Base-by-base conservation (phyloP, 2,888 invertebrate genomes). In the Himalopsyche tibetana region DNA sequence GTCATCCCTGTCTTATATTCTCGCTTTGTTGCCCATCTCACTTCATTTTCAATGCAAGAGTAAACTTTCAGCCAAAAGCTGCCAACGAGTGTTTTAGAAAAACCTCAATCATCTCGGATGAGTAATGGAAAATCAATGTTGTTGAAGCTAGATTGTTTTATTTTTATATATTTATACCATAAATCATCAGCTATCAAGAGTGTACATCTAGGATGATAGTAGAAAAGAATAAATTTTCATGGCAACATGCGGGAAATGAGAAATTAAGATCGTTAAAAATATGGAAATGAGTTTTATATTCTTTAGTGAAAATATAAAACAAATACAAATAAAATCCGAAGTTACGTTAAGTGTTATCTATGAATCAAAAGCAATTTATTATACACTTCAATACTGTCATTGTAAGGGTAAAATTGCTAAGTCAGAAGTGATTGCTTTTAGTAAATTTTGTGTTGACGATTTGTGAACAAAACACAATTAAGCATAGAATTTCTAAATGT, bases 61-160 rank as follows among this genome's bases (percentile, higher is more conserved):
- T 74, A 36, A 74, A 74, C 74, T 74, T 74, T 38, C 15, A 36
- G 36, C 74, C 38, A 74, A 74, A 74, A 74, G 74, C 74, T 74
- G 19, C 38, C 74, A 74, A 11, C 74, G 74, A 74, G 74, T 74
- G 74, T 74, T 74, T 74, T 74, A 74, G 28, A 74, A 74, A 74
- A 74, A 74, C n/a, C 84, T 84, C 63, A 84, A 82, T 84, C 82
- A 74, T 79, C 81, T 74, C 80, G 9, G 69, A 84, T 87, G 82
- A 84, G 82, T 87, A 85, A 87, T 87, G 82, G 84, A 82, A 80
- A 87, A 87, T 87, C 87, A 79, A 87, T 87, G 69, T 40, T 15
- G 40, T 40, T n/a, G 51, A 83, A n/a, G 63, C 40, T 12, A 51
- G 69, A 83, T 83, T 83, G 83, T 84, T 84, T 84, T 84, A 84